Conservation (phyloP, 2,797 vertebrate genomes). For the Chaenodraco wilsoni region DNA sequence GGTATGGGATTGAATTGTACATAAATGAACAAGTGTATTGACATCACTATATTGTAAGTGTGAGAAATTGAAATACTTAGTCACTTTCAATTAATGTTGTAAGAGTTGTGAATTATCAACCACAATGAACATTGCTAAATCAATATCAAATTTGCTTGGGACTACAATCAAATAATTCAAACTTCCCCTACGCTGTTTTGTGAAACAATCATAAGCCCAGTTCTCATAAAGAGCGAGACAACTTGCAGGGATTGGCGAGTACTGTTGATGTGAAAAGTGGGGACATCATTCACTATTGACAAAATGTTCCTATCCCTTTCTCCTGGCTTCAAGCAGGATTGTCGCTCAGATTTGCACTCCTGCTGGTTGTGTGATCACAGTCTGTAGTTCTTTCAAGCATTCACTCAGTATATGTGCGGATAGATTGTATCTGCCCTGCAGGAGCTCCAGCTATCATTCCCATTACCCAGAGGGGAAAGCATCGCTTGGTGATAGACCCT, state of each 20-base stretch:
- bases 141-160: not conserved
- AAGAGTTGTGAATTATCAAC: slow-evolving; percentile 35
- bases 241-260: not conserved
- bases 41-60: not conserved
- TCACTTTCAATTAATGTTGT: slow-evolving; percentile 7
- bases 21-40: not conserved
- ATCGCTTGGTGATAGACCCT: slow-evolving; percentile 23
- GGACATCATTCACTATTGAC: slow-evolving; percentile 1
- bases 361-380: slow-evolving; percentile 36
- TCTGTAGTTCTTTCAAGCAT: slow-evolving; percentile 36
- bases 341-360: slow-evolving; percentile 11
- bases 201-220: slow-evolving; percentile 8
- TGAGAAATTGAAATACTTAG: not conserved
- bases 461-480: slow-evolving; percentile 34
- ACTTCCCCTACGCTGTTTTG: slow-evolving; percentile 4
- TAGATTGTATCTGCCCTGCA: slow-evolving; percentile 33
- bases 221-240: not conserved
- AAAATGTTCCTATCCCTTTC: slow-evolving; percentile 2
- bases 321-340: not conserved
- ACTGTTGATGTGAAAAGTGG: not conserved
- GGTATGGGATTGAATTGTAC: not conserved
- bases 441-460: slow-evolving; percentile 45
- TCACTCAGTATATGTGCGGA: slow-evolving; percentile 19
- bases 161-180: slow-evolving; percentile 12
- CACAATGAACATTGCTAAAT: slow-evolving; percentile 10